Evolutionary conservation across 2,797 vertebrate genomes (phyloP), one percentile per base, ranked within the genome.

Genomic region (Babyrousa celebensis): DNA sequence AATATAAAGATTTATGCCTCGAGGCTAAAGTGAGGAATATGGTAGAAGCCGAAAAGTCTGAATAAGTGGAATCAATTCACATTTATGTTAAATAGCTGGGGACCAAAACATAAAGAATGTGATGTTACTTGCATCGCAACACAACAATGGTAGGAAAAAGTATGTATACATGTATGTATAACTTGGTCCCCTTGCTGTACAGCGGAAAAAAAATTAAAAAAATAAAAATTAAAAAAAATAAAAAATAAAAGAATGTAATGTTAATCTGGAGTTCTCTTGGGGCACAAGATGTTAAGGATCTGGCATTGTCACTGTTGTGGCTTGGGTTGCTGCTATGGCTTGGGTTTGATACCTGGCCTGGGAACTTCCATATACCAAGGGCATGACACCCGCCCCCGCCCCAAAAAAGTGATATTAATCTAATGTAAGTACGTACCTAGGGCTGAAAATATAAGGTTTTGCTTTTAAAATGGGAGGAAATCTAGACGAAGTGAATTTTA

Each of bases 391-490:
- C 36, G 36, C 36, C 36, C 36, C 36, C 36, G n/a, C 36, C 36
- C 36, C 63, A 86, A 78, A 27, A 83, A 74, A 6, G n/a, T 65
- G 40, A 25, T 25, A 62, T 91, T 86, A 65, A 87, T 79, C 89
- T 94, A 93, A 40, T 12, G 70, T 60, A 85, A 67, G 52, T 91
- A 56, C n/a, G 25, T 86, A 62, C 58, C 27, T 91, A 58, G 43
- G 25, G 20, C 29, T 96, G 52, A 77, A 91, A 83, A 65, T 20
- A 52, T 0, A 88, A 10, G 1, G 9, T 36, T 95, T 84, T 91
- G 36, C 85, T 96, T 96, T 94, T 36, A 12, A 87, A 95, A 74
- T 74, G 36, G 43, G n/a, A 85, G 40, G 20, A 88, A 72, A 93
- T 65, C 11, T 80, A 74, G 68, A 36, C 36, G 36, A 36, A 36